These are phyloP conservation scores for Cheilosia impressa DNA, from an alignment of 2,888 invertebrate species.

Conservation along the genomic window DNA sequence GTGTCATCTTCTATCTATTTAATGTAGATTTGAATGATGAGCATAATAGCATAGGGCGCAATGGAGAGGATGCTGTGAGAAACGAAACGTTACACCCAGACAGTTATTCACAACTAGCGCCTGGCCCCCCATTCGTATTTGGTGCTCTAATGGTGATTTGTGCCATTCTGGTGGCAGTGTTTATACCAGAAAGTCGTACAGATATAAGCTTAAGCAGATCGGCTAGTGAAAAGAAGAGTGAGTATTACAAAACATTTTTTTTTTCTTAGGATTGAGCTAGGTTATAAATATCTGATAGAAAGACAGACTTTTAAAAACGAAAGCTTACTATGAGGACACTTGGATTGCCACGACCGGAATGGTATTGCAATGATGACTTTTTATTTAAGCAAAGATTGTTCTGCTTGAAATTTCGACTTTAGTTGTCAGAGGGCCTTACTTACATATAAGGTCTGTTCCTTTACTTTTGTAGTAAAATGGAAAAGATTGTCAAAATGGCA, in stretches of 20 bases:
- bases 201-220: conserved; percentile 83
- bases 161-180: conserved; percentile 95
- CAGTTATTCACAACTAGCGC: conserved; percentile 89
- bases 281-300: too few species aligned
- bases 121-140: conserved; percentile 99
- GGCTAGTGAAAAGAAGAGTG: conserved; percentile 87
- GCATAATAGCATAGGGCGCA: conserved; percentile 79
- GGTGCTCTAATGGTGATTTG: conserved; percentile 98
- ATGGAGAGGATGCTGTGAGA: conserved; percentile 67
- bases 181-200: conserved; percentile 89
- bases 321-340: too few species aligned
- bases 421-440: too few species aligned
- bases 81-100: conserved; percentile 80
- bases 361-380: too few species aligned
- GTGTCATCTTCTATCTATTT: conserved; percentile 98
- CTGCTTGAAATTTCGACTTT: too few species aligned
- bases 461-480: too few species aligned
- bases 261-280: neutral
- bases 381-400: too few species aligned
- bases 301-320: too few species aligned
- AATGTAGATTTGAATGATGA: conserved; percentile 97
- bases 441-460: too few species aligned
- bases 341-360: too few species aligned
- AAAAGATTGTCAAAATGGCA: too few species aligned
- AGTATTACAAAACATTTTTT: conserved; percentile 76